These are phyloP conservation scores for Anhinga anhinga DNA, from an alignment of 2,113 vertebrate species.

Conservation along the genomic window DNA sequence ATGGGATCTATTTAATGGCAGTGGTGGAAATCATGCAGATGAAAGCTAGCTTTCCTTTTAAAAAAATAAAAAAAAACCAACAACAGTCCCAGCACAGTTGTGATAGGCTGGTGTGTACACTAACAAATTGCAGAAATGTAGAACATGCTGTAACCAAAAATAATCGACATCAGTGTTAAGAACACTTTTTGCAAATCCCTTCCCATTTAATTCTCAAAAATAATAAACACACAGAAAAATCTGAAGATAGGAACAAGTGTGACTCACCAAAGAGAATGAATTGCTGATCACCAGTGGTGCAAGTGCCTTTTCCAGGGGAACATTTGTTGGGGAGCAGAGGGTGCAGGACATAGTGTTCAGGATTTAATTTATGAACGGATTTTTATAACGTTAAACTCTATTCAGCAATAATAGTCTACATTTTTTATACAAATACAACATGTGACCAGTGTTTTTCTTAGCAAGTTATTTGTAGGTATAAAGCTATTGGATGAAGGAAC, in stretches of 20 bases:
- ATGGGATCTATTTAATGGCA: not conserved
- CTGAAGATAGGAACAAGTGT: not conserved
- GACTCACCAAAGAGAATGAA: not conserved
- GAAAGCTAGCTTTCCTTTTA: not conserved
- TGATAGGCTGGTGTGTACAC: not conserved
- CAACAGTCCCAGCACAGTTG: not conserved
- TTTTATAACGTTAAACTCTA: not conserved
- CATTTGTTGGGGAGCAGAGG: not conserved
- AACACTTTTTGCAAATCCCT: not conserved
- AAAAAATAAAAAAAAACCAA: not conserved
- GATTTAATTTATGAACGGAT: not conserved
- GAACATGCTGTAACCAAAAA: not conserved
- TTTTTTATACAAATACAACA: not conserved
- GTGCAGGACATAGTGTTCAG: not conserved
- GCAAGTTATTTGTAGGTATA: not conserved
- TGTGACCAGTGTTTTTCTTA: not conserved
- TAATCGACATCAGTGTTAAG: not conserved
- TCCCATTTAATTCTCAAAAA: not conserved
- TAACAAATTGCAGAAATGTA: not conserved
- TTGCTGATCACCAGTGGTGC: rapidly evolving
- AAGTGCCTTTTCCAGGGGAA: not conserved
- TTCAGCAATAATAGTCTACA: not conserved
- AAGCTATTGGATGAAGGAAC: not conserved
- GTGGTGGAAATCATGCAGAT: not conserved
- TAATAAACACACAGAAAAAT: not conserved